Evolutionary conservation across 1,140 invertebrate species (phyloP).

Genomic region (Heliothis virescens): DNA sequence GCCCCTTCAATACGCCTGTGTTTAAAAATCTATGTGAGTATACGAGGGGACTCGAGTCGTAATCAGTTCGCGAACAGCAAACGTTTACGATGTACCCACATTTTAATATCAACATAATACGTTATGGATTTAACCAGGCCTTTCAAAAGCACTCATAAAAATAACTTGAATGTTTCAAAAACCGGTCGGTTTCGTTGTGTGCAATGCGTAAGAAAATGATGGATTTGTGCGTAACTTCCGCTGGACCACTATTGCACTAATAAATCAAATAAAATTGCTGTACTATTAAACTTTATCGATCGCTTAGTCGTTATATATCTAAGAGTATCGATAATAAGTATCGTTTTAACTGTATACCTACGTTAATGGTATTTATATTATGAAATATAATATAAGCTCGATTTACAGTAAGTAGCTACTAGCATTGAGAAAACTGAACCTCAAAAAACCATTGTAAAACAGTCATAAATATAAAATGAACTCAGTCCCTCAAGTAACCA

Average conservation of each 20-base stretch:
- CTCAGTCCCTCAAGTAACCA: constrained; percentile 74
- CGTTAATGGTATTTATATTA: too few relatives aligned
- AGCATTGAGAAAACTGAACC: constrained; percentile 16
- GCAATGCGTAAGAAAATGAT: constrained; percentile 37
- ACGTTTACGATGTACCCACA: constrained; percentile 57
- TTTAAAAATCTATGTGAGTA: constrained; percentile 81
- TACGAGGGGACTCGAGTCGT: constrained; percentile 66
- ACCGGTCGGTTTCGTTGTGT: constrained; percentile 37
- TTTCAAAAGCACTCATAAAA: constrained; percentile 35
- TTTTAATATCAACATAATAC: constrained; percentile 54
- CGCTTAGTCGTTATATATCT: constrained; percentile 2
- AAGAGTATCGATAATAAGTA: constrained; percentile 3
- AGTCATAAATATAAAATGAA: constrained; percentile 70
- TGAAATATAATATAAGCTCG: background rate
- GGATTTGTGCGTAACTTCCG: constrained; percentile 44
- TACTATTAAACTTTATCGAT: constrained; percentile 2
- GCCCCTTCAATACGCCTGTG: constrained; percentile 71
- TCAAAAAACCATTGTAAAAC: constrained; percentile 29
- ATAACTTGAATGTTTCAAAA: constrained; percentile 37
- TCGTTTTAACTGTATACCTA: background rate
- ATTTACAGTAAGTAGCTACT: constrained; percentile 3
- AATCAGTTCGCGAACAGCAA: constrained; percentile 71
- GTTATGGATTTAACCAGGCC: constrained; percentile 48
- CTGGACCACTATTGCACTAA: background rate
- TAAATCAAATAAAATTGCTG: constrained; percentile 18